Conservation (phyloP, 2,888 invertebrate species). For the Buathra laborator region DNA sequence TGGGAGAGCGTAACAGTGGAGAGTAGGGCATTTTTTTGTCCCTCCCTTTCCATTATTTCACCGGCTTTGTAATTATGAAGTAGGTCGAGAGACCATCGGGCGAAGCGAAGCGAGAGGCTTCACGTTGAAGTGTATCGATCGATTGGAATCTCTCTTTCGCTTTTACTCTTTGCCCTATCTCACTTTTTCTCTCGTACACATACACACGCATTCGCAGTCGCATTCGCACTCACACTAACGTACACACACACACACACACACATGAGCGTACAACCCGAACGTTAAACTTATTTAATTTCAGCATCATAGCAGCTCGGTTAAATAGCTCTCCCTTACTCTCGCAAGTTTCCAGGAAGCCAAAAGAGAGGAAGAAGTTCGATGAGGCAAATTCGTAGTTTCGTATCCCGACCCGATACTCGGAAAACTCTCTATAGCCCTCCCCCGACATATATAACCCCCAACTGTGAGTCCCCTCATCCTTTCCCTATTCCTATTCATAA, state of each 20-base stretch:
- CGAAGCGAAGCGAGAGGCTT: slow-evolving; percentile 56
- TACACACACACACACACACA: slow-evolving; percentile 16
- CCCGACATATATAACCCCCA: slow-evolving; percentile 6
- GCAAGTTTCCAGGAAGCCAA: slow-evolving; percentile 46
- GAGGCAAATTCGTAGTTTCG: slow-evolving; percentile 63
- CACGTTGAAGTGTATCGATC: slow-evolving; percentile 73
- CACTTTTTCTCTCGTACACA: not conserved
- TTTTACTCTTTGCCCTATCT: slow-evolving; percentile 12
- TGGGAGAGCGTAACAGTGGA: not conserved
- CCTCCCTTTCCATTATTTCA: slow-evolving; percentile 70
- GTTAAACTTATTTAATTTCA: slow-evolving; percentile 68
- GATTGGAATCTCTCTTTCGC: slow-evolving; percentile 60
- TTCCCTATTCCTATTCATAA: slow-evolving; percentile 49
- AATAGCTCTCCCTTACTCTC: slow-evolving; percentile 38
- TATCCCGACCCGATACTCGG: slow-evolving; percentile 52
- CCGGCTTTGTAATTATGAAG: slow-evolving; percentile 78
- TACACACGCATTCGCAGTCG: slow-evolving; percentile 15
- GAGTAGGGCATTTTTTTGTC: slow-evolving; percentile 29
- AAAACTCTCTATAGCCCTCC: slow-evolving; percentile 17
- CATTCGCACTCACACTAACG: not conserved
- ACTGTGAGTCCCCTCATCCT: slow-evolving; percentile 30
- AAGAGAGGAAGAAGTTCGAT: slow-evolving; percentile 58
- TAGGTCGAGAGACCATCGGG: slow-evolving; percentile 77
- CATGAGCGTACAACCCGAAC: slow-evolving; percentile 24
- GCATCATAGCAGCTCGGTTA: slow-evolving; percentile 62